Evolutionary conservation across 2,113 vertebrate species (phyloP).

Genomic region (Chunga burmeisteri): DNA sequence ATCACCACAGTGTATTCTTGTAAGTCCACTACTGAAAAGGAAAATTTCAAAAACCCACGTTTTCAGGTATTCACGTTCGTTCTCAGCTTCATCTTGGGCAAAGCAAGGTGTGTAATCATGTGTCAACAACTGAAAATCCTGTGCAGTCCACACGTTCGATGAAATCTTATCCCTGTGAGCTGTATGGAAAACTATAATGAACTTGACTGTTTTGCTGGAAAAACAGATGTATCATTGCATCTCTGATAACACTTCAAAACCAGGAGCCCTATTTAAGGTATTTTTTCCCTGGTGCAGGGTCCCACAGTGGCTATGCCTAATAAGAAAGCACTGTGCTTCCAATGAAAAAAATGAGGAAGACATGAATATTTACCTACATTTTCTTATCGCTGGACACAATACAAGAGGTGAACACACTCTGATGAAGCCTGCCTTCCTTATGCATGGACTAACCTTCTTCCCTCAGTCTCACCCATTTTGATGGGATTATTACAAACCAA

Average conservation of each 20-base stretch:
- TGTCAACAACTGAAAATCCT: neutral
- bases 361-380: neutral
- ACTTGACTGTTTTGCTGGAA: neutral
- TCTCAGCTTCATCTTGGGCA: neutral
- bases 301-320: neutral
- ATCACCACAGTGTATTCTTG: neutral
- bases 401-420: neutral
- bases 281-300: neutral
- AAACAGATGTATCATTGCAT: neutral
- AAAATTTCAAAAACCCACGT: neutral
- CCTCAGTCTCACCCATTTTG: neutral
- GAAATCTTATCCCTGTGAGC: neutral
- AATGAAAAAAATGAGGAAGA: neutral
- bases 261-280: neutral
- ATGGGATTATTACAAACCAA: neutral
- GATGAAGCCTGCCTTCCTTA: neutral
- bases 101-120: accelerated
- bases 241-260: neutral
- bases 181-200: neutral
- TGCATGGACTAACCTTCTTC: neutral
- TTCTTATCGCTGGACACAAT: neutral
- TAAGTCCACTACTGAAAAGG: neutral
- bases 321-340: neutral
- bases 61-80: neutral
- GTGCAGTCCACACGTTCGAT: neutral